These are phyloP conservation scores for Papilio gigon DNA, from an alignment of 2,888 invertebrate species.

Conservation along the genomic window DNA sequence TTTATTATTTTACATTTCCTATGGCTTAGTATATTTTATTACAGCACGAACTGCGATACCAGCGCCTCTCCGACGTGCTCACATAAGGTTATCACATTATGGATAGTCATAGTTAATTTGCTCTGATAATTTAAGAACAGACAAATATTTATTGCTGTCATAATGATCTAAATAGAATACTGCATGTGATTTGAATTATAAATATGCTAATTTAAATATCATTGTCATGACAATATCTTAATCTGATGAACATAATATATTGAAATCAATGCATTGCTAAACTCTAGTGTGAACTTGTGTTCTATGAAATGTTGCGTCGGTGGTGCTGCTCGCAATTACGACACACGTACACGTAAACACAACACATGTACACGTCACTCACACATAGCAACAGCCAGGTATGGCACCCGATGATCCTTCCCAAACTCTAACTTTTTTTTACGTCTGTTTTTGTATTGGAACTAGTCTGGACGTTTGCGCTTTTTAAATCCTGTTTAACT, in stretches of 20 bases:
- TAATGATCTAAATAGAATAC: background rate
- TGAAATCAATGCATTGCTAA: slow-evolving; percentile 29
- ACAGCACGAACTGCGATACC: no score
- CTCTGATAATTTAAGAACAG: no score
- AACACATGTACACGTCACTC: slow-evolving; percentile 49
- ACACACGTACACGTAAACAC: slow-evolving; percentile 64
- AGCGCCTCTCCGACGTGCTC: no score
- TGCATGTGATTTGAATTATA: background rate
- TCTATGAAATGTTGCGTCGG: slow-evolving; percentile 70
- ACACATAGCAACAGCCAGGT: slow-evolving; percentile 57
- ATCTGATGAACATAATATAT: slow-evolving; percentile 6
- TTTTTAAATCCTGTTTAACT: slow-evolving; percentile 45
- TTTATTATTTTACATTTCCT: no score
- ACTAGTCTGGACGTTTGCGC: slow-evolving; percentile 49
- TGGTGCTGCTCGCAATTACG: slow-evolving; percentile 64
- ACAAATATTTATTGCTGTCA: slow-evolving; percentile 9
- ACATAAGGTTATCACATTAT: no score
- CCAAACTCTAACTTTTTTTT: slow-evolving; percentile 38
- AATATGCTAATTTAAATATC: background rate
- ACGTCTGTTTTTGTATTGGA: slow-evolving; percentile 50
- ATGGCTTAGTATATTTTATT: no score
- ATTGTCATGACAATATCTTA: slow-evolving; percentile 14
- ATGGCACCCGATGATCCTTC: slow-evolving; percentile 64
- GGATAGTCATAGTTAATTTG: background rate
- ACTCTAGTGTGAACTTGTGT: slow-evolving; percentile 60